Conservation (phyloP, 30 jellyfish, hydroid and myxozoan species). For the Turritopsis dohrnii region DNA sequence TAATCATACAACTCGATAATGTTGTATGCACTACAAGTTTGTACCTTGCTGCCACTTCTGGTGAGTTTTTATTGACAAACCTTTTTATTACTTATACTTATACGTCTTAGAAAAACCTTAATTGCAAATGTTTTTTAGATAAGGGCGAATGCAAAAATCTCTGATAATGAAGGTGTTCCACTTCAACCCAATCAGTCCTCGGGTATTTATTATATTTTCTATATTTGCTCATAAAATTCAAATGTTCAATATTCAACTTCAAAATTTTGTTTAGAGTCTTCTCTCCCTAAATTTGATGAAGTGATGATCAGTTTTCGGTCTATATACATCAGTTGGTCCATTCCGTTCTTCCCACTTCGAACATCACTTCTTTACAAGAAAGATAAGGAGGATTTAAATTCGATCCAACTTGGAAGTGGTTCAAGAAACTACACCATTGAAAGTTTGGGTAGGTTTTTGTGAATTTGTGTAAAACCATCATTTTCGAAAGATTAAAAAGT, state of each 20-base stretch:
- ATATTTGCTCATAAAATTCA: no score
- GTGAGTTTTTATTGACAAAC: not conserved
- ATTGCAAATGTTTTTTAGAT: not conserved
- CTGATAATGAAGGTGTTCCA: not conserved
- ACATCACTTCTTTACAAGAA: constrained; percentile 19
- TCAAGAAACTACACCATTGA: constrained; percentile 18
- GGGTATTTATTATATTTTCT: no score
- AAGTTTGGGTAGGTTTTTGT: constrained; percentile 8
- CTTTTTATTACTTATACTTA: not conserved
- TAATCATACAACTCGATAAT: not conserved
- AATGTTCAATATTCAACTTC: not conserved
- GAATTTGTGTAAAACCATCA: not conserved
- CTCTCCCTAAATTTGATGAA: constrained; percentile 16
- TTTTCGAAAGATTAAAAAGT: not conserved
- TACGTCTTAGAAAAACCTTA: not conserved
- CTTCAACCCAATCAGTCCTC: not conserved
- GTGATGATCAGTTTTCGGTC: constrained; percentile 30
- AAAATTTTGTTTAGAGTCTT: not conserved
- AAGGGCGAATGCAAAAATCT: not conserved
- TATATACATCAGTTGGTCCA: constrained; percentile 25
- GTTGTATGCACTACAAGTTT: not conserved
- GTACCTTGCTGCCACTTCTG: not conserved
- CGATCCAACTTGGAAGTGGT: constrained; percentile 30
- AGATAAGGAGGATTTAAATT: constrained; percentile 20
- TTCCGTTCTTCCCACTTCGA: constrained; percentile 26